These are phyloP conservation scores for Ametastegia equiseti DNA, from an alignment of 2,888 invertebrate genomes.

Conservation along the genomic window DNA sequence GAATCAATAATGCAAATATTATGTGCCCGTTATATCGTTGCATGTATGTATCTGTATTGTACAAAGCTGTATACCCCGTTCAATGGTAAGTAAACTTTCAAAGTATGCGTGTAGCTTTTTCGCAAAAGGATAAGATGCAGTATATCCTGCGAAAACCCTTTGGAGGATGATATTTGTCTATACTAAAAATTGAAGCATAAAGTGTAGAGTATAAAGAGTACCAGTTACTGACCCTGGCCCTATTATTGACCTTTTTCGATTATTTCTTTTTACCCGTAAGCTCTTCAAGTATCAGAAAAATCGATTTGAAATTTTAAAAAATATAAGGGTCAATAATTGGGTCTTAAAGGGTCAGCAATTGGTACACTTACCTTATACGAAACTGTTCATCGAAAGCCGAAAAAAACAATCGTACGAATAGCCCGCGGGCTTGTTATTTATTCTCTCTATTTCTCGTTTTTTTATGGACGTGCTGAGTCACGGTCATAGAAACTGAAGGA, in stretches of 20 bases:
- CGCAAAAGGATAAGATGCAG: background rate
- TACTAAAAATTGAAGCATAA: background rate
- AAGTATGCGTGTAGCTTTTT: background rate
- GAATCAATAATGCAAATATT: conserved; percentile 46
- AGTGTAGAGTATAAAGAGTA: background rate
- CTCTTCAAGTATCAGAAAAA: too few relatives aligned
- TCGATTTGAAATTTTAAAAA: too few relatives aligned
- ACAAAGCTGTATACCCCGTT: background rate
- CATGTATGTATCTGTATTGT: background rate
- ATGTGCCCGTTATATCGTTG: background rate
- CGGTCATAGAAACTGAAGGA: background rate
- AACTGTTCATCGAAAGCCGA: background rate
- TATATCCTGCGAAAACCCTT: background rate
- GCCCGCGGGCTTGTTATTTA: background rate
- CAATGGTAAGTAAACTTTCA: background rate
- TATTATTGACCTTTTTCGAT: too few relatives aligned
- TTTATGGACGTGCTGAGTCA: background rate
- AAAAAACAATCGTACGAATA: background rate
- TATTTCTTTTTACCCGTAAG: too few relatives aligned
- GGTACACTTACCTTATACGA: too few relatives aligned
- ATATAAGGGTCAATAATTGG: too few relatives aligned
- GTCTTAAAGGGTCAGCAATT: too few relatives aligned
- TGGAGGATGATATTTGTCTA: background rate
- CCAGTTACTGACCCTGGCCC: too few relatives aligned
- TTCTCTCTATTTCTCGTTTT: background rate